Base-by-base conservation (phyloP, 2,113 vertebrate species). In the Bothrops jararaca region DNA sequence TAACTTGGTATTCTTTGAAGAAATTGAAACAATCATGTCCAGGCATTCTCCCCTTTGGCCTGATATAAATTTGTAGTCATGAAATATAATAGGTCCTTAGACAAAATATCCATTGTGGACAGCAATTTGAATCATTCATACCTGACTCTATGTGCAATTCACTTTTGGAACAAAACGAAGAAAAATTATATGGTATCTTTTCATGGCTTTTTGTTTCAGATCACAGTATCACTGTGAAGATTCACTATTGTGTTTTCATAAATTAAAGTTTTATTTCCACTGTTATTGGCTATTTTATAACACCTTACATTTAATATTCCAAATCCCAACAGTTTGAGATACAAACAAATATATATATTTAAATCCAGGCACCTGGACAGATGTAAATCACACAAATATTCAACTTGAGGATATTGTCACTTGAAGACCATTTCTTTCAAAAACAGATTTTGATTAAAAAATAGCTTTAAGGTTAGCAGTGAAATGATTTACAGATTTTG, bases 261-360 rank as follows among this genome's bases (percentile, higher is more conserved):
- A 97, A 98, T 97, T 97, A 97, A 97, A 97, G 93, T 64, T 96
- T 97, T 92, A 96, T 94, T 96, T 96, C 97, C 95, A 95, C 93
- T 97, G 96, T 96, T 80, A 80, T 80, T 80, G 74, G 74, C 74
- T 80, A 74, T 34, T 95, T 95, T 90, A n/a, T 95, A 97, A 97
- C 96, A 97, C 89, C 95, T 97, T 96, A 97, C 93, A 96, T 95
- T 97, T 96, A 96, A 96, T 95, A 95, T 95, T 96, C 94, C 96
- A 95, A 97, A 95, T 97, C 45, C 93, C 95, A 94, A 95, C 91
- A 97, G 45, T 91, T 24, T 93, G 88, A n/a, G 13, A 92, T 95
- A 94, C 94, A n/a, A 53, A 12, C 91, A n/a, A 48, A 12, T 91
- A 88, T 87, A 93, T 94, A 94, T 94, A 91, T 95, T 58, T 91